A percentile compares a stretch with the other conserved stretches of the same genome.
Evolutionary conservation across 2,113 vertebrate species (phyloP).

Genomic region (Aythya baeri): DNA sequence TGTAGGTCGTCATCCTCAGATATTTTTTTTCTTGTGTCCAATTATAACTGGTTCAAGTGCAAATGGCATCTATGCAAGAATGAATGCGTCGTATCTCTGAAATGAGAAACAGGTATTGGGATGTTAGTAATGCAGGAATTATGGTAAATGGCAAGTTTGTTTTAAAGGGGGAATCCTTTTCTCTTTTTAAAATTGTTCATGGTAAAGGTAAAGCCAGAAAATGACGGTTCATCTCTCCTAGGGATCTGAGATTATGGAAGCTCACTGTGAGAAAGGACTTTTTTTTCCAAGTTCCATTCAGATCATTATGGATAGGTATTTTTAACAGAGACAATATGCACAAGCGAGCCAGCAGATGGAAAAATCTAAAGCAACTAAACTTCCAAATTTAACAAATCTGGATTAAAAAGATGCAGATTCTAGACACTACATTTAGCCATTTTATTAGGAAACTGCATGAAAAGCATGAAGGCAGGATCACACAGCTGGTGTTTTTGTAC

Average conservation of each 20-base stretch:
- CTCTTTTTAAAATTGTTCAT: neutral
- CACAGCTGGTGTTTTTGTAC: neutral
- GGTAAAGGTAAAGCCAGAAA: neutral
- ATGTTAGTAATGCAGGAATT: neutral
- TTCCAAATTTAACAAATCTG: neutral
- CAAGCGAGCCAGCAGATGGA: neutral
- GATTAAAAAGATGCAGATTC: neutral
- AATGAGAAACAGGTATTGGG: neutral
- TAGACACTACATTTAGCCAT: neutral
- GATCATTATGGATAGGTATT: neutral
- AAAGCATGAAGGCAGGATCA: neutral
- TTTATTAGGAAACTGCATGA: neutral
- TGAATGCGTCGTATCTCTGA: slow-evolving; percentile 5
- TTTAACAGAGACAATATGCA: neutral
- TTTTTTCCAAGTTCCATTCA: neutral
- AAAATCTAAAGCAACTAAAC: neutral
- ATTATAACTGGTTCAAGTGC: neutral
- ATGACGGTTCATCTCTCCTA: neutral
- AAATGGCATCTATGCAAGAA: neutral
- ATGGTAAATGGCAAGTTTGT: neutral
- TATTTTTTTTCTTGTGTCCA: neutral
- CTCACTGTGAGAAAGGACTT: neutral
- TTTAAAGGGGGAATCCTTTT: neutral
- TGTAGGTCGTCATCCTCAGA: neutral
- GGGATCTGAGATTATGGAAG: neutral